These are phyloP conservation scores for Campoletis sonorensis DNA, from an alignment of 1,140 invertebrate genomes.

Conservation along the genomic window DNA sequence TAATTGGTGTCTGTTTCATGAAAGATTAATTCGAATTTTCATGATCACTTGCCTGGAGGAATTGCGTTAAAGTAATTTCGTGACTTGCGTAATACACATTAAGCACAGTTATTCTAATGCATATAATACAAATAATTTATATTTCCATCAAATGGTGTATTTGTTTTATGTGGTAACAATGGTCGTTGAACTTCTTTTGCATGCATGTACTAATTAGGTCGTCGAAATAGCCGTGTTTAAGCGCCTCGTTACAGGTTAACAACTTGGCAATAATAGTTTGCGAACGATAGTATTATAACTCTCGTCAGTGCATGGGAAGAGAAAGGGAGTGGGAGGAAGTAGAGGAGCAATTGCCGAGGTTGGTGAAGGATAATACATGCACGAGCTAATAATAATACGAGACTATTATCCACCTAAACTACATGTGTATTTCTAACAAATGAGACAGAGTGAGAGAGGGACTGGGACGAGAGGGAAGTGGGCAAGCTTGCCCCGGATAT, in stretches of 20 bases:
- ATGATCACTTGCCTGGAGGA: too few relatives aligned
- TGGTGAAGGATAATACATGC: constrained; percentile 10
- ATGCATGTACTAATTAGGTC: constrained; percentile 13
- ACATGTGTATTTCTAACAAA: constrained; percentile 23
- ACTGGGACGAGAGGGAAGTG: neutral
- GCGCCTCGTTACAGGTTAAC: constrained; percentile 22
- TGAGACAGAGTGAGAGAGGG: neutral
- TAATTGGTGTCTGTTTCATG: too few relatives aligned
- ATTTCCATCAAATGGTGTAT: neutral
- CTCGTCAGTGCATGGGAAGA: constrained; percentile 9
- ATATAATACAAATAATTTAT: too few relatives aligned
- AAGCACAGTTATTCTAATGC: too few relatives aligned
- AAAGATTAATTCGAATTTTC: too few relatives aligned
- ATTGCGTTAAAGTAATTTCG: too few relatives aligned
- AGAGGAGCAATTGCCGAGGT: neutral
- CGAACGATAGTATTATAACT: constrained; percentile 28
- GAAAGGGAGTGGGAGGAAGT: neutral
- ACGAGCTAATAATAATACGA: constrained; percentile 20
- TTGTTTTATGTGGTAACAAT: neutral
- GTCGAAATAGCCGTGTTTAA: constrained; percentile 6
- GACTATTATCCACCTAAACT: constrained; percentile 4
- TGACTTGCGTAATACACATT: too few relatives aligned
- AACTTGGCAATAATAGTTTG: constrained; percentile 32
- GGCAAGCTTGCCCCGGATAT: constrained; percentile 11
- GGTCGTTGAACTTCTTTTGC: constrained; percentile 30